A percentile compares a stretch with the other conserved stretches of the same genome.
Evolutionary conservation across 2,797 vertebrate species (phyloP).

Genomic region (Rhodeus uyekii): DNA sequence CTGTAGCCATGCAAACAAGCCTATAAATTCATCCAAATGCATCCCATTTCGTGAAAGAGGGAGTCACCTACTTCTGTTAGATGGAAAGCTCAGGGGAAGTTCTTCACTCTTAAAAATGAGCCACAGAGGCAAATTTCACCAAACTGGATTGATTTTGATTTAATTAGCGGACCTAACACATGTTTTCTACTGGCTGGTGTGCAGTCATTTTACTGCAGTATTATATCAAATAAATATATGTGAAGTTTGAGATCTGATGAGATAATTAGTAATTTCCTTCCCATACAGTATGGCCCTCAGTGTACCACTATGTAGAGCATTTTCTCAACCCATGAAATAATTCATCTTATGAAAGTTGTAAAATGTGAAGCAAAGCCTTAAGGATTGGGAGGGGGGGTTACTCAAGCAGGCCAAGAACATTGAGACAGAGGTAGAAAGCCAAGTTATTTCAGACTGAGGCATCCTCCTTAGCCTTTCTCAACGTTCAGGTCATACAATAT

Average conservation of each 20-base stretch:
- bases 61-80: constrained; percentile 3
- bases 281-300: neutral
- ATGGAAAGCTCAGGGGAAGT: constrained; percentile 49
- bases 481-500: neutral
- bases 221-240: constrained; percentile 17
- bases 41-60: constrained; percentile 18
- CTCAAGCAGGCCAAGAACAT: neutral
- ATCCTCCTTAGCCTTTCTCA: constrained; percentile 3
- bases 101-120: neutral
- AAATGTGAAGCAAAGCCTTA: constrained; percentile 28
- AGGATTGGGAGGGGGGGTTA: neutral
- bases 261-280: constrained; percentile 40
- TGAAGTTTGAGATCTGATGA: constrained; percentile 28
- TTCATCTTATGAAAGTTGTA: constrained; percentile 31
- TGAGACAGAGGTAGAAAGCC: neutral
- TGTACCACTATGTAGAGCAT: neutral
- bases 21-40: constrained; percentile 50
- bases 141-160: constrained; percentile 35
- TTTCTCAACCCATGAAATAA: constrained; percentile 19
- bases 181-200: neutral
- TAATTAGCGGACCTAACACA: constrained; percentile 45
- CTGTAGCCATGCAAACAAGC: constrained; percentile 53
- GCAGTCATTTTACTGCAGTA: constrained; percentile 6
- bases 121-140: constrained; percentile 14
- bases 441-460: neutral